phyloP scores from a whole-genome alignment of 1,140 invertebrate genomes.

The Grapholita molesta region DNA sequence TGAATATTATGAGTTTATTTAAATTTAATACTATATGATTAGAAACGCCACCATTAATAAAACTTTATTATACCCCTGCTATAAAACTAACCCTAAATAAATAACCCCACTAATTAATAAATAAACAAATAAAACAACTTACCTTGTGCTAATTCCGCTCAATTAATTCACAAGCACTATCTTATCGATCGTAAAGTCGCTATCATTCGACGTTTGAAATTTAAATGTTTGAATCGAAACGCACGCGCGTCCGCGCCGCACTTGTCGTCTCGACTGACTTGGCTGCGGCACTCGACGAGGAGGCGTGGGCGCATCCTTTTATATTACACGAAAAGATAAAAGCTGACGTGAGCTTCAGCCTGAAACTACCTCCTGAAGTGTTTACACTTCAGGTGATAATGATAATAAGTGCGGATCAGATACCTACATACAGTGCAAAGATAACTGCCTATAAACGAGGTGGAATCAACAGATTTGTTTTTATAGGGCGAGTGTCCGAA shows the following conservation, averaged over 20 bases:
- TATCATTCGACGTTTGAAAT: not conserved
- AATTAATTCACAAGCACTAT: not conserved
- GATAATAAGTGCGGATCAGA: not conserved
- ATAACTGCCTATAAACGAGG: no score
- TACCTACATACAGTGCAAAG: not conserved
- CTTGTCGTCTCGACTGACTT: not conserved
- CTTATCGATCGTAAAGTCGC: not conserved
- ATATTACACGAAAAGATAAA: not conserved
- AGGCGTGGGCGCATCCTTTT: not conserved
- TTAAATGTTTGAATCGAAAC: not conserved
- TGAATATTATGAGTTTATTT: no score
- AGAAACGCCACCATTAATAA: not conserved
- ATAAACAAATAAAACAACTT: not conserved
- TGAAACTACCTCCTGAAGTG: not conserved
- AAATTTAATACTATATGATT: no score
- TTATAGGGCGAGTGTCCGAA: no score
- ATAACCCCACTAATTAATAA: not conserved
- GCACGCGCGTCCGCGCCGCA: not conserved
- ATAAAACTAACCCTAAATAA: not conserved
- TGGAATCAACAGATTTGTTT: no score
- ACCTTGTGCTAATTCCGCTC: not conserved
- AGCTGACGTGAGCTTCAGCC: not conserved
- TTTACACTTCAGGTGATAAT: not conserved
- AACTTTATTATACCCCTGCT: not conserved
- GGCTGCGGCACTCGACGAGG: not conserved